These are phyloP conservation scores for Myopa testacea DNA, from an alignment of 2,888 invertebrate species.

Conservation along the genomic window DNA sequence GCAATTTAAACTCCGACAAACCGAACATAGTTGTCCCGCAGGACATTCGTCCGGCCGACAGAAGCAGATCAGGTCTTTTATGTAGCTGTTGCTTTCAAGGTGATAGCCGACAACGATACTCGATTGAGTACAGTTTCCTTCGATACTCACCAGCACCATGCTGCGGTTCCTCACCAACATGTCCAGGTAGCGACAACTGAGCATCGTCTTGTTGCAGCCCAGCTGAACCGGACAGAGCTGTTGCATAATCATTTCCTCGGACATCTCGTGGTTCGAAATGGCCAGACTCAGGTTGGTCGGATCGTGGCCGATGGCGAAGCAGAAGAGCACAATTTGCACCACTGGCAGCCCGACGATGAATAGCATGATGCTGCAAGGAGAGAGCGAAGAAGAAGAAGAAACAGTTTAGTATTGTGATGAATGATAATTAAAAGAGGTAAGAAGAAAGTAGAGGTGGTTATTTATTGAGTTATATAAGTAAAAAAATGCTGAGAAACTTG, in stretches of 20 bases:
- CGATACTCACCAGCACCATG: slow-evolving; percentile 74
- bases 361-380: slow-evolving; percentile 77
- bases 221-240: slow-evolving; percentile 69
- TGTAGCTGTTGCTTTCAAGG: neutral
- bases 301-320: slow-evolving; percentile 89
- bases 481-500: too few species aligned
- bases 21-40: neutral
- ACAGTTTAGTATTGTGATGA: neutral
- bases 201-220: slow-evolving; percentile 74
- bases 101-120: too few species aligned
- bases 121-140: too few species aligned
- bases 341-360: slow-evolving; percentile 89
- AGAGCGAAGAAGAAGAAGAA: neutral
- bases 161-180: slow-evolving; percentile 77
- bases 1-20: slow-evolving; percentile 58
- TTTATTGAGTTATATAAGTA: too few species aligned
- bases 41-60: too few species aligned
- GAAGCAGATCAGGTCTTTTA: neutral
- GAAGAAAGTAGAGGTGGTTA: neutral
- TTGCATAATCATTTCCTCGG: slow-evolving; percentile 68
- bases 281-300: slow-evolving; percentile 82
- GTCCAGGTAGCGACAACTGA: slow-evolving; percentile 84
- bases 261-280: slow-evolving; percentile 83
- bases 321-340: slow-evolving; percentile 88
- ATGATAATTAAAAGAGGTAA: neutral